Evolutionary conservation across 2,888 invertebrate species (phyloP).

Genomic region (Dione vanillae): DNA sequence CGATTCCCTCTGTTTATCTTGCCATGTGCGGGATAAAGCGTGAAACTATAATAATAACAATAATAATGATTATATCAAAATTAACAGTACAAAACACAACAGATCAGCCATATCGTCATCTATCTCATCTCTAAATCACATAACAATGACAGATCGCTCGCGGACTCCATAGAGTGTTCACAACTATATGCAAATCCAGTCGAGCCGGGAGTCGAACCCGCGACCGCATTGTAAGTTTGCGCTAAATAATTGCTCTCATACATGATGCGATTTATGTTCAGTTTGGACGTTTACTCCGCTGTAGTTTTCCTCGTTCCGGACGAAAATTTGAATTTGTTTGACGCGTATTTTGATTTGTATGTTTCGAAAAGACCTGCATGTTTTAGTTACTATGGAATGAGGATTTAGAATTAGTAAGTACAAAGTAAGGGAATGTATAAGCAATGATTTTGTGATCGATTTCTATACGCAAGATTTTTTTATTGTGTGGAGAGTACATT

Average conservation of each 20-base stretch:
- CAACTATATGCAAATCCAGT: constrained; percentile 35
- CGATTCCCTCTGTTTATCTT: too few relatives aligned
- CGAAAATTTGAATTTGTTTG: constrained; percentile 9
- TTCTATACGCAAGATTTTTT: too few relatives aligned
- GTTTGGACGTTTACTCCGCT: constrained; percentile 33
- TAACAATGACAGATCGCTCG: background rate
- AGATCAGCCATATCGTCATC: background rate
- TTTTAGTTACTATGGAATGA: background rate
- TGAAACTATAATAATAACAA: too few relatives aligned
- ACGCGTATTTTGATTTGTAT: constrained; percentile 22
- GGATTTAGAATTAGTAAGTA: too few relatives aligned
- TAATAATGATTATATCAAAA: background rate
- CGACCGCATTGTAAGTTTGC: constrained; percentile 34
- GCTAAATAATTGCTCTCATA: constrained; percentile 30
- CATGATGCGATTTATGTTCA: constrained; percentile 37
- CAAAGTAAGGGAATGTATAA: too few relatives aligned
- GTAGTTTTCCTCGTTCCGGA: constrained; percentile 28
- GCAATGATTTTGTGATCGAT: too few relatives aligned
- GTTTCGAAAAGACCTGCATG: background rate
- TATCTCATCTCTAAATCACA: constrained; percentile 1
- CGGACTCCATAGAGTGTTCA: background rate
- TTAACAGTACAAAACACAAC: background rate
- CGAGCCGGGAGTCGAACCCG: constrained; percentile 26
- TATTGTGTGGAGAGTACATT: too few relatives aligned
- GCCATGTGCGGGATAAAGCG: too few relatives aligned